Base-by-base conservation (phyloP, 2,113 vertebrate genomes). In the Centrocercus urophasianus region DNA sequence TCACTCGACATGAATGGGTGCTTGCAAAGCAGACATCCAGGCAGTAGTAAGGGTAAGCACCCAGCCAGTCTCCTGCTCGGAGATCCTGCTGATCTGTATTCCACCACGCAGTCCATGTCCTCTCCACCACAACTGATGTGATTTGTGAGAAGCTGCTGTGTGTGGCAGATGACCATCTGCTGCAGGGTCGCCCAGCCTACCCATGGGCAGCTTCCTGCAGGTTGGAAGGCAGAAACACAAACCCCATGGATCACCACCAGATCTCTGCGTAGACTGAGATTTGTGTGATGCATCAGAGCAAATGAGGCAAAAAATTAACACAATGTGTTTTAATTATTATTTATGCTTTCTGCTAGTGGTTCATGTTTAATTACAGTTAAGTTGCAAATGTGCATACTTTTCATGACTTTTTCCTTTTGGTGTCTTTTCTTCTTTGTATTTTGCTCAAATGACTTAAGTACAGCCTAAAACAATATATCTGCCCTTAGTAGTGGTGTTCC, bases 231-330 rank as follows among this genome's bases (percentile, higher is more conserved):
- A 1, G 54, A 57, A 65, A 48, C 43, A 52, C 5, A n/a, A 45
- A 61, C 47, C 47, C 87, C n/a, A 5, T 86, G 75, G 0, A 0
- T 82, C 8, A 2, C 74, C 88, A 64, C 75, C 13, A 2, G 47
- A 64, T 76, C 48, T 61, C 89, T 60, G 27, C 19, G 2, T 83
- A 81, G 56, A 81, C 77, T 85, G 85, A 91, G 83, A 95, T 90
- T 79, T 90, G 63, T 79, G 36, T 82, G 88, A 80, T 88, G 60
- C 36, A 56, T 91, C 90, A 40, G 54, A 95, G 93, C 94, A 97
- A 97, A 97, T 96, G 96, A 97, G 94, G 96, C 81, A 50, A 95
- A 96, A 97, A 97, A 97, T 96, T 82, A 93, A 83, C 87, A 96
- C 73, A 96, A 69, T 88, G 63, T 64, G 40, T 95, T 97, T 97